Conservation (phyloP, 1,140 invertebrate species). For the Pogonus chalceus region DNA sequence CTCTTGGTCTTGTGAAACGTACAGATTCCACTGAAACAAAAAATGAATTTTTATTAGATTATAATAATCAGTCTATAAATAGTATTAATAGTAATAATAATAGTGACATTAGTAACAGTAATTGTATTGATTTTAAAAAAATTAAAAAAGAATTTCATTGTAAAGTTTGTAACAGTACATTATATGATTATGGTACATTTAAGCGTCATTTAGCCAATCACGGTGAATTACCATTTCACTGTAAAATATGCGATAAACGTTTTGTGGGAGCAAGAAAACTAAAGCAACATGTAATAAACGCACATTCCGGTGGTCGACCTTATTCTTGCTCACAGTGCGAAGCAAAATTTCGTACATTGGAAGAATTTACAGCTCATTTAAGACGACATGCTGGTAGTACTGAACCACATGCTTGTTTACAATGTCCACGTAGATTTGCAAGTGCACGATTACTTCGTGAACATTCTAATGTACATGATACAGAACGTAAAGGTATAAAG, state of each 20-base stretch:
- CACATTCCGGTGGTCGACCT: background rate
- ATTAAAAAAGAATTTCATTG: background rate
- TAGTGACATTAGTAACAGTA: too few species aligned
- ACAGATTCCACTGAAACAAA: background rate
- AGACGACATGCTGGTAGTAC: conserved; percentile 19
- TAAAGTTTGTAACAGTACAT: background rate
- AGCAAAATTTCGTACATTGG: background rate
- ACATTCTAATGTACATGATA: conserved; percentile 21
- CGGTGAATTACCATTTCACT: conserved; percentile 8
- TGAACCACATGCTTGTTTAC: conserved; percentile 23
- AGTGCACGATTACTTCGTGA: conserved; percentile 17
- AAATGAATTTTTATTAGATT: background rate
- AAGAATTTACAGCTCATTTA: conserved; percentile 12
- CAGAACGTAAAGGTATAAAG: conserved; percentile 8
- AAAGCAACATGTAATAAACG: background rate
- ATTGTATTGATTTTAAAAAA: background rate
- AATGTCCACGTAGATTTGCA: conserved; percentile 15
- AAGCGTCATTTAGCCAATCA: background rate
- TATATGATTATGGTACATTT: background rate
- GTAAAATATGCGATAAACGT: conserved; percentile 11
- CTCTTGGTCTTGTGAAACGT: background rate
- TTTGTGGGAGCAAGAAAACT: background rate
- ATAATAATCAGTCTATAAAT: background rate
- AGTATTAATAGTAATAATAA: background rate
- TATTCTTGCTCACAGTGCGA: conserved; percentile 5